These are phyloP conservation scores for Urosaurus nigricauda DNA, from an alignment of 2,797 vertebrate species.

Conservation along the genomic window DNA sequence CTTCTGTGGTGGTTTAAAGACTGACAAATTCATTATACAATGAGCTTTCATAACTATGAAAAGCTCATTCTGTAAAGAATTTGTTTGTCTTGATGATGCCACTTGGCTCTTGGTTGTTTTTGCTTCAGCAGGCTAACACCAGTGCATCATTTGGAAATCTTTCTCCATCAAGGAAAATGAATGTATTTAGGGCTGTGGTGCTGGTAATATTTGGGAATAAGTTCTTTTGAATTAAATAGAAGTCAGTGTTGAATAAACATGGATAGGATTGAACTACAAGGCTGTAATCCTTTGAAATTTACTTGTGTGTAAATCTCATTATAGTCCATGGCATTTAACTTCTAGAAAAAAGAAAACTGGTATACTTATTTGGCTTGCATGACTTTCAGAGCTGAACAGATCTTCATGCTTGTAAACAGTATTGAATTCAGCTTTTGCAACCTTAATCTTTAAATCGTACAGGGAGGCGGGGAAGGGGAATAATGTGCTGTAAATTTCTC, in stretches of 20 bases:
- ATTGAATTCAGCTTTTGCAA: slow-evolving; percentile 3
- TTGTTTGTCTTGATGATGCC: not conserved
- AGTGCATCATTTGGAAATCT: not conserved
- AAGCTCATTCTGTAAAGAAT: not conserved
- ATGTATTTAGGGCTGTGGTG: not conserved
- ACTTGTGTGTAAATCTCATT: not conserved
- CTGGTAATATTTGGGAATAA: not conserved
- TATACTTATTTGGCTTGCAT: no score
- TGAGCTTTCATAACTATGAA: not conserved
- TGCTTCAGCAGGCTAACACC: not conserved
- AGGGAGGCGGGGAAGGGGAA: not conserved
- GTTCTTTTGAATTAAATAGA: not conserved
- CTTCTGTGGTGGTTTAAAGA: not conserved
- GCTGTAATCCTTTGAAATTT: not conserved
- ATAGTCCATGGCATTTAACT: not conserved
- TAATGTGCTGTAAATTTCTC: slow-evolving; percentile 8
- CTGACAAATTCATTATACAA: not conserved
- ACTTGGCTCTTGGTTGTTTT: not conserved
- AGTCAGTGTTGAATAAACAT: not conserved
- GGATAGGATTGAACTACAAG: not conserved
- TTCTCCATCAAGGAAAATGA: not conserved
- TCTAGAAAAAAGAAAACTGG: not conserved
- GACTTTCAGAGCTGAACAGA: not conserved
- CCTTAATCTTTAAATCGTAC: slow-evolving; percentile 1
- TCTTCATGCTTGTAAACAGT: not conserved